phyloP scores from a whole-genome alignment of 2,113 vertebrate species.

The Mus pahari region DNA sequence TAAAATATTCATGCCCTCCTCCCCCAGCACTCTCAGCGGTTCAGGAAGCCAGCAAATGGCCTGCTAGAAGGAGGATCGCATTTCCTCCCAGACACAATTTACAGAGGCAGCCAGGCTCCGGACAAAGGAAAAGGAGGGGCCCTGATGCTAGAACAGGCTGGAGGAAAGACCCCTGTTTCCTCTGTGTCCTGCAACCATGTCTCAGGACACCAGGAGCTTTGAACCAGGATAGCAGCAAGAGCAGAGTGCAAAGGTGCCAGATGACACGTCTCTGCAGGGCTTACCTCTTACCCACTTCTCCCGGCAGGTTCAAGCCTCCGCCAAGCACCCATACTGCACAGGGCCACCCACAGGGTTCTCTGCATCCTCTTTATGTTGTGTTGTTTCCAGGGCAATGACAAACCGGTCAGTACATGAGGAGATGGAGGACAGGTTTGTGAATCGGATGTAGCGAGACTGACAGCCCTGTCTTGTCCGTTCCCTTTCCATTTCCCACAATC shows the following conservation, averaged over 20 bases:
- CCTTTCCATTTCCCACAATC: neutral
- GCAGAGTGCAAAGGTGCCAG: rapidly evolving
- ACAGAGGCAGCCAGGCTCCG: conserved; percentile 24
- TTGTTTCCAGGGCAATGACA: neutral
- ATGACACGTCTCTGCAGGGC: neutral
- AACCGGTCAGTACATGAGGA: neutral
- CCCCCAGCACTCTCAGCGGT: neutral
- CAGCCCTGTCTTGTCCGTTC: neutral
- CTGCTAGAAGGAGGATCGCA: conserved; percentile 22
- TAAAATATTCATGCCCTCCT: conserved; percentile 79
- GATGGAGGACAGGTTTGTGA: neutral
- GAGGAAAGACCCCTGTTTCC: rapidly evolving
- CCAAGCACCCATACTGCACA: too few relatives aligned
- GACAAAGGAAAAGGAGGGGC: neutral
- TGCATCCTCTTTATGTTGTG: neutral
- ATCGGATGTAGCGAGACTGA: rapidly evolving
- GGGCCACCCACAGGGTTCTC: neutral
- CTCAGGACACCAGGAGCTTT: rapidly evolving
- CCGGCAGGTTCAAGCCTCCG: neutral
- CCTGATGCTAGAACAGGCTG: neutral
- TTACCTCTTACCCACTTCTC: neutral
- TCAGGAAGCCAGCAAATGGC: conserved; percentile 72
- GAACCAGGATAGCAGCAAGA: rapidly evolving
- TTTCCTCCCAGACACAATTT: conserved; percentile 55
- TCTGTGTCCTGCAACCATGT: rapidly evolving